Conservation (phyloP, 1,140 invertebrate species). For the Halesus radiatus region DNA sequence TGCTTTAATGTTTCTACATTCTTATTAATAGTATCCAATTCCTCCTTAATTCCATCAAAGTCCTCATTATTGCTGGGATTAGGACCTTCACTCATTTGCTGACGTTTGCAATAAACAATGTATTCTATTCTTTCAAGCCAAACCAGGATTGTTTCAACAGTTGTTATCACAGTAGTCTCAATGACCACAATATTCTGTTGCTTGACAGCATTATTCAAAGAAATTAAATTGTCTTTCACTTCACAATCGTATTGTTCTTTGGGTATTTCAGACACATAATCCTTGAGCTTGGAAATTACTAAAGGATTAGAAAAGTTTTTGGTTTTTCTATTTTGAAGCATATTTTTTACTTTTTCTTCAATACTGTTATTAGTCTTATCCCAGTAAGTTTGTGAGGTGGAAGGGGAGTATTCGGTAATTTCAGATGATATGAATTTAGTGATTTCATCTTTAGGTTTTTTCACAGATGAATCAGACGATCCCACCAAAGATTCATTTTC, state of each 20-base stretch:
- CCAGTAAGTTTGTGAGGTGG: conserved; percentile 65
- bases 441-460: background rate
- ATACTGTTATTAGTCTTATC: conserved; percentile 66
- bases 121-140: conserved; percentile 89
- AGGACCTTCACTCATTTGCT: conserved; percentile 71
- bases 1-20: conserved; percentile 61
- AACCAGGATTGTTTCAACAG: conserved; percentile 83
- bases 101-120: conserved; percentile 76
- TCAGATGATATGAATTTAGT: conserved; percentile 58
- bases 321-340: conserved; percentile 68
- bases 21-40: conserved; percentile 60
- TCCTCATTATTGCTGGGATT: conserved; percentile 65
- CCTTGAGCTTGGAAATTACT: conserved; percentile 73
- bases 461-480: background rate
- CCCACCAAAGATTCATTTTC: conserved; percentile 28
- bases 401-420: conserved; percentile 61
- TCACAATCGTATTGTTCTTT: conserved; percentile 69
- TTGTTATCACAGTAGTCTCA: conserved; percentile 79
- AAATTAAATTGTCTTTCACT: conserved; percentile 72
- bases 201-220: conserved; percentile 75
- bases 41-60: conserved; percentile 65
- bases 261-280: conserved; percentile 70
- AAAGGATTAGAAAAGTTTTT: conserved; percentile 72
- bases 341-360: conserved; percentile 72
- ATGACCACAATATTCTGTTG: conserved; percentile 74